Conservation (phyloP, 2,113 vertebrate species). For the Nipponia nippon region DNA sequence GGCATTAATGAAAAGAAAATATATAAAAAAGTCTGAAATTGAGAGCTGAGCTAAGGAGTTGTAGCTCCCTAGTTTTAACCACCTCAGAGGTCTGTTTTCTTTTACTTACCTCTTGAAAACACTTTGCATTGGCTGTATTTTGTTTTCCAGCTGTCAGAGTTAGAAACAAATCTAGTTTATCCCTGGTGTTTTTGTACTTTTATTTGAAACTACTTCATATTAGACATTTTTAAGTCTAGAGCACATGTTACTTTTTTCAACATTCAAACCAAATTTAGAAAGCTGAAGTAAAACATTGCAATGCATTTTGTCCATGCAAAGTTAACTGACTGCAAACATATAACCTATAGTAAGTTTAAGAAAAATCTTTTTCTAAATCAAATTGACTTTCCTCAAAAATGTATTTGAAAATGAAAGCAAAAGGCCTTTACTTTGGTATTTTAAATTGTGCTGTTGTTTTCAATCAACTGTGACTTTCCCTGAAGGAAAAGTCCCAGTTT, state of each 20-base stretch:
- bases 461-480: conserved; percentile 8
- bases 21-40: conserved; percentile 14
- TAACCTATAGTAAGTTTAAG: not conserved
- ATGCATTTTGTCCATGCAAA: not conserved
- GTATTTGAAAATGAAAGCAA: conserved; percentile 7
- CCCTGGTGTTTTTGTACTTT: conserved; percentile 16
- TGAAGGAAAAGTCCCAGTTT: not conserved
- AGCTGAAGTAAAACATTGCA: conserved; percentile 40
- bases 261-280: conserved; percentile 59
- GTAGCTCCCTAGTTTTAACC: not conserved
- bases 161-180: conserved; percentile 43
- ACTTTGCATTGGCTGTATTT: not conserved
- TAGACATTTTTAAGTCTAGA: conserved; percentile 54
- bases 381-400: conserved; percentile 16
- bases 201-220: conserved; percentile 59
- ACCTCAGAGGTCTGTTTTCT: conserved; percentile 15
- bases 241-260: conserved; percentile 9
- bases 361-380: conserved; percentile 14
- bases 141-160: conserved; percentile 47
- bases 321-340: conserved; percentile 13
- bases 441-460: conserved; percentile 8
- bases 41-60: not conserved
- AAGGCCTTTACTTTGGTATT: not conserved
- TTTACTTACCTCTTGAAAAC: conserved; percentile 35
- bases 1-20: conserved; percentile 37